Percentiles rank a stretch among this genome's conserved stretches.
phyloP scores from a whole-genome alignment of 1,140 invertebrate genomes.

The roundworm (Caenorhabditis elegans) region WBcel235 BX284603.4:3131501-3132000 shows the following conservation, averaged over 20 bases:
- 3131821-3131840: slow-evolving; percentile 77
- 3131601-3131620: neutral
- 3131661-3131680: neutral
- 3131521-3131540: too few relatives aligned
- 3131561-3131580: too few relatives aligned
- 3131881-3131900: slow-evolving; percentile 75
- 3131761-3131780: slow-evolving; percentile 50
- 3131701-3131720: neutral
- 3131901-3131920: slow-evolving; percentile 71
- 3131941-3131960: slow-evolving; percentile 82
- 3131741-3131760: slow-evolving; percentile 48
- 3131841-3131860: slow-evolving; percentile 72
- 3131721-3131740: slow-evolving; percentile 21
- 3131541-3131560: too few relatives aligned
- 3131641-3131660: neutral
- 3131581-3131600: too few relatives aligned
- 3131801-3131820: slow-evolving; percentile 75
- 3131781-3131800: slow-evolving; percentile 72
- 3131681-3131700: neutral
- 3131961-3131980: slow-evolving; percentile 68
- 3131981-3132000: slow-evolving; percentile 64
- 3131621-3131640: neutral
- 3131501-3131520: too few relatives aligned
- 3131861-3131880: slow-evolving; percentile 48
- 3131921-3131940: slow-evolving; percentile 75